These are phyloP conservation scores for Enchytraeus crypticus DNA, from an alignment of 2,888 invertebrate species.

Conservation along the genomic window DNA sequence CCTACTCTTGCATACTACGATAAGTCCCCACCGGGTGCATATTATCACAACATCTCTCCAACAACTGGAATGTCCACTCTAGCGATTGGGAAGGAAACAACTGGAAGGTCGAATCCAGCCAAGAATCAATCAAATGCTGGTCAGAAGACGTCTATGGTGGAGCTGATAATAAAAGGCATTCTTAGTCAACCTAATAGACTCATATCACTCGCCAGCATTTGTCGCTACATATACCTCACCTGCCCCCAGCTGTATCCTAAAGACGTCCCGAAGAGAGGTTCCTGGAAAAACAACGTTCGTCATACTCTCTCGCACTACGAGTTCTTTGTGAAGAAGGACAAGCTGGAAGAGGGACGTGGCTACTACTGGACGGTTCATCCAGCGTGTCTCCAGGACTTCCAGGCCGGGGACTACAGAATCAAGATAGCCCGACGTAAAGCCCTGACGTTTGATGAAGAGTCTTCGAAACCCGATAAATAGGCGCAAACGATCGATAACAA, in stretches of 20 bases:
- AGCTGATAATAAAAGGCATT: not conserved
- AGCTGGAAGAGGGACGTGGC: not conserved
- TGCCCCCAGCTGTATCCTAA: not conserved
- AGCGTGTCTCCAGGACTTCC: not conserved
- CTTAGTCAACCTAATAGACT: not conserved
- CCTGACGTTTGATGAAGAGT: too few species aligned
- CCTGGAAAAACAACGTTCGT: conserved; percentile 2
- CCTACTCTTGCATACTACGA: too few species aligned
- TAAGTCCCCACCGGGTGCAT: too few species aligned
- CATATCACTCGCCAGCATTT: not conserved
- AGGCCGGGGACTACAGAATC: conserved; percentile 2
- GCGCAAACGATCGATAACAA: too few species aligned
- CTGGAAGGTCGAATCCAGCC: too few species aligned
- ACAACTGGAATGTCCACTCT: too few species aligned
- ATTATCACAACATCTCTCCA: too few species aligned
- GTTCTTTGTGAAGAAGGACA: not conserved
- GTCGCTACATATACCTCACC: not conserved
- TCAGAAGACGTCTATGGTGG: too few species aligned
- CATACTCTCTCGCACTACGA: conserved; percentile 1
- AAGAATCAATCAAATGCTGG: too few species aligned
- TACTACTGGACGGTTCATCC: conserved; percentile 7
- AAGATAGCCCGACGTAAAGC: not conserved
- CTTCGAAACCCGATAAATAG: too few species aligned
- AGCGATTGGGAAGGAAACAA: too few species aligned
- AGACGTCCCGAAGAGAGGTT: not conserved